Percentiles rank a stretch among this genome's conserved stretches.
Evolutionary conservation across 2,888 invertebrate species (phyloP).

Genomic region (Diogma glabrata): DNA sequence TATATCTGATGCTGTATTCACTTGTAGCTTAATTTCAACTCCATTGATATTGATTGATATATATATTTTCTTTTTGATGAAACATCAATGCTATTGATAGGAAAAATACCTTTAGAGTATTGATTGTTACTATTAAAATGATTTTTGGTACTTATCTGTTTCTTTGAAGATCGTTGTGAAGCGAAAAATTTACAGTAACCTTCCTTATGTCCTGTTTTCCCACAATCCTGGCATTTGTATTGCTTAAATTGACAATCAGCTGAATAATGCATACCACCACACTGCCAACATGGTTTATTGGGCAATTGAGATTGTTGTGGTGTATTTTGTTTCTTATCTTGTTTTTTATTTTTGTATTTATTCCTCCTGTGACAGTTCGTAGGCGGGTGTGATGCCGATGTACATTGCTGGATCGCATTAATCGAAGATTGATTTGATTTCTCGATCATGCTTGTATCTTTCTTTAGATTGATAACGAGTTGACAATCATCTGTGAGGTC

Average conservation of each 20-base stretch:
- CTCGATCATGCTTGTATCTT: slow-evolving; percentile 17
- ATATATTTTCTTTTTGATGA: slow-evolving; percentile 16
- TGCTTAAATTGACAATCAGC: slow-evolving; percentile 11
- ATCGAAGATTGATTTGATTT: slow-evolving; percentile 1
- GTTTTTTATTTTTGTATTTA: slow-evolving; percentile 8
- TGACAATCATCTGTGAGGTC: slow-evolving; percentile 15
- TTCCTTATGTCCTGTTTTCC: slow-evolving; percentile 16
- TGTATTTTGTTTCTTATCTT: neutral
- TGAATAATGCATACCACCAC: slow-evolving; percentile 17
- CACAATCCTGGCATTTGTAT: slow-evolving; percentile 15
- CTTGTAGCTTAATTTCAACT: too few relatives aligned
- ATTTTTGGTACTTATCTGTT: neutral
- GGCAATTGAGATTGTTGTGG: slow-evolving; percentile 9
- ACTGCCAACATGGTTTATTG: slow-evolving; percentile 18
- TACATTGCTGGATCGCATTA: neutral
- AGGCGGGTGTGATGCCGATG: slow-evolving; percentile 2
- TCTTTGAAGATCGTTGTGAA: neutral
- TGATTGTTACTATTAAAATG: neutral
- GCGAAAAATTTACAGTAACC: slow-evolving; percentile 10
- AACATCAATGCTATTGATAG: slow-evolving; percentile 13
- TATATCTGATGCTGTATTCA: too few relatives aligned
- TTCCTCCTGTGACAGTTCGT: slow-evolving; percentile 11
- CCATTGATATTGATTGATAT: too few relatives aligned
- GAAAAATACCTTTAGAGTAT: slow-evolving; percentile 13
- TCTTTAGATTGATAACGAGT: slow-evolving; percentile 17